Evolutionary conservation across 2,888 invertebrate genomes (phyloP).

Genomic region (Leptinotarsa juncta): DNA sequence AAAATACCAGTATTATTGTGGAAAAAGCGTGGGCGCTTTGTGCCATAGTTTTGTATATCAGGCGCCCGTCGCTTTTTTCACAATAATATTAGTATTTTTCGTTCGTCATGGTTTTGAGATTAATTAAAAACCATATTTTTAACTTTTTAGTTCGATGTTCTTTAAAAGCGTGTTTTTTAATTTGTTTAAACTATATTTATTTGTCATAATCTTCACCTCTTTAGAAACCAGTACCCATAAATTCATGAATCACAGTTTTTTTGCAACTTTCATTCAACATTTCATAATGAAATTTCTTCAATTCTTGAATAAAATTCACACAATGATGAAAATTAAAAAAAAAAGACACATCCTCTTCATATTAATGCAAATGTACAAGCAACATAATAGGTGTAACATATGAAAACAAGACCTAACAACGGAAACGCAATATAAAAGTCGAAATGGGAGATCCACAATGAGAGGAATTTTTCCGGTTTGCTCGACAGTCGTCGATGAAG

Average conservation of each 20-base stretch:
- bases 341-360: not conserved
- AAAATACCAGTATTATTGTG: too few relatives aligned
- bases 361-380: not conserved
- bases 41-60: too few relatives aligned
- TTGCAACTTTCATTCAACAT: not conserved
- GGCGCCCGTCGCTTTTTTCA: too few relatives aligned
- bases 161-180: too few relatives aligned
- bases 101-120: too few relatives aligned
- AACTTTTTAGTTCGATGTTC: too few relatives aligned
- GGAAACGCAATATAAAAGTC: not conserved
- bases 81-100: too few relatives aligned
- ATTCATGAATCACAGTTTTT: not conserved
- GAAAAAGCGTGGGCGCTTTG: too few relatives aligned
- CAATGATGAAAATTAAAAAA: not conserved
- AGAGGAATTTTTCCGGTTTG: conserved; percentile 7
- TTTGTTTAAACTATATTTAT: too few relatives aligned
- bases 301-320: conserved; percentile 7
- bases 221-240: not conserved
- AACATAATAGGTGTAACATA: not conserved
- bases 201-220: not conserved
- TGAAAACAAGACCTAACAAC: conserved; percentile 9
- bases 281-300: not conserved
- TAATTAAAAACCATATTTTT: too few relatives aligned
- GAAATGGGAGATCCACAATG: conserved; percentile 10
- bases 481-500: conserved; percentile 6